These are phyloP conservation scores for Agrilus mali DNA, from an alignment of 2,888 invertebrate species.

Conservation along the genomic window DNA sequence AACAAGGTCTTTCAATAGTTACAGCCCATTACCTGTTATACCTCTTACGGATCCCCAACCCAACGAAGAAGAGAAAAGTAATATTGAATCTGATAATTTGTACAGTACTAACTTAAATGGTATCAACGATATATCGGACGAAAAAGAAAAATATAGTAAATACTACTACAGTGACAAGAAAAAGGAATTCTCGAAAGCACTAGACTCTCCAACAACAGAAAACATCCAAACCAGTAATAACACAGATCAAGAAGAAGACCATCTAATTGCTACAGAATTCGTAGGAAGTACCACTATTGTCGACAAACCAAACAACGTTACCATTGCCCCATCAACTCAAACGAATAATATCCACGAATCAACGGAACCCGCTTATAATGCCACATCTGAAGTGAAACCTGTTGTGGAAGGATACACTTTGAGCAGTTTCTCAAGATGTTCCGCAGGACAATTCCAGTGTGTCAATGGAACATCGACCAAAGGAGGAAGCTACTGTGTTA, in stretches of 20 bases:
- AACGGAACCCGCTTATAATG: slow-evolving; percentile 2
- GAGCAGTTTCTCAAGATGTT: slow-evolving; percentile 39
- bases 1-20: slow-evolving; percentile 26
- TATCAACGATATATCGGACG: slow-evolving; percentile 21
- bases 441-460: slow-evolving; percentile 45
- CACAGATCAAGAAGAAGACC: slow-evolving; percentile 13
- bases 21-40: slow-evolving; percentile 18
- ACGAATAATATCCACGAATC: slow-evolving; percentile 13
- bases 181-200: slow-evolving; percentile 4
- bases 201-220: slow-evolving; percentile 8
- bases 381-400: slow-evolving; percentile 19
- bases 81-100: not conserved
- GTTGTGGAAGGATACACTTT: slow-evolving; percentile 27
- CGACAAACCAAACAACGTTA: slow-evolving; percentile 13
- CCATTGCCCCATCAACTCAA: slow-evolving; percentile 22
- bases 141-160: slow-evolving; percentile 18
- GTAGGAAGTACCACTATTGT: slow-evolving; percentile 13
- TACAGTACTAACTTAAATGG: not conserved
- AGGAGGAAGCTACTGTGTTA: slow-evolving; percentile 45
- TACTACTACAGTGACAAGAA: slow-evolving; percentile 7
- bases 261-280: slow-evolving; percentile 13
- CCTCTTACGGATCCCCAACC: not conserved
- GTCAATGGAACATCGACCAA: slow-evolving; percentile 41
- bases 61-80: not conserved
- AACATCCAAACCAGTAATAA: slow-evolving; percentile 10